phyloP scores from a whole-genome alignment of 2,888 invertebrate species.

The Pharmacophagus antenor region DNA sequence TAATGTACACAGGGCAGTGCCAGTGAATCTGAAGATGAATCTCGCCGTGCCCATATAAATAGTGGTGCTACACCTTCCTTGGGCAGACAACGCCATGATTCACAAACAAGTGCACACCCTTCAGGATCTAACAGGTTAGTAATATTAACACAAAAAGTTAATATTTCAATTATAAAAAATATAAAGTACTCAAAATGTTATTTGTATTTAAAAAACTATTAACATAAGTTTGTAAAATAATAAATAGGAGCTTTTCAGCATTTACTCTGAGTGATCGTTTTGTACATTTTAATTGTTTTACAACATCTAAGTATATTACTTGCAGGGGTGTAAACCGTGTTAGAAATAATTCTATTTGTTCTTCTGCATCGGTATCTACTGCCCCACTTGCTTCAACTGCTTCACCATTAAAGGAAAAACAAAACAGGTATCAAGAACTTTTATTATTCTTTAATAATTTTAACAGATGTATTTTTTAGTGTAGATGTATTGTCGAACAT shows the following conservation, averaged over 20 bases:
- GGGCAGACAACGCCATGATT: conserved; percentile 60
- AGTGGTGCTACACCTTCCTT: conserved; percentile 50
- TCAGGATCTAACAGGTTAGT: conserved; percentile 53
- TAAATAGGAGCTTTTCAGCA: no score
- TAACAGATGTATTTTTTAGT: background rate
- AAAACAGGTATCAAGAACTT: conserved; percentile 38
- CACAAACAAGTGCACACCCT: conserved; percentile 53
- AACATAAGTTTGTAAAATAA: no score
- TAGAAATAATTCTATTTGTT: conserved; percentile 75
- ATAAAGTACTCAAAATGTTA: no score
- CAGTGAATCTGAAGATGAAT: conserved; percentile 86
- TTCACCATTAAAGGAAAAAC: conserved; percentile 61
- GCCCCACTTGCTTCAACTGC: conserved; percentile 42
- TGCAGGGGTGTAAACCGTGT: conserved; percentile 63
- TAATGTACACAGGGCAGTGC: conserved; percentile 76
- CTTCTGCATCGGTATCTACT: conserved; percentile 58
- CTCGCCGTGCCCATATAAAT: conserved; percentile 54
- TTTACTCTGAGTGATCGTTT: no score
- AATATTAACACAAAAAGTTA: no score
- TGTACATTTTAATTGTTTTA: background rate
- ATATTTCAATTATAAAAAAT: no score
- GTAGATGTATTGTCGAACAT: no score
- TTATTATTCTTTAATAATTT: background rate
- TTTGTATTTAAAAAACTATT: no score
- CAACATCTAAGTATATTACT: no score